Conservation (phyloP, 2,888 invertebrate species). For the Diaprepes abbreviatus region DNA sequence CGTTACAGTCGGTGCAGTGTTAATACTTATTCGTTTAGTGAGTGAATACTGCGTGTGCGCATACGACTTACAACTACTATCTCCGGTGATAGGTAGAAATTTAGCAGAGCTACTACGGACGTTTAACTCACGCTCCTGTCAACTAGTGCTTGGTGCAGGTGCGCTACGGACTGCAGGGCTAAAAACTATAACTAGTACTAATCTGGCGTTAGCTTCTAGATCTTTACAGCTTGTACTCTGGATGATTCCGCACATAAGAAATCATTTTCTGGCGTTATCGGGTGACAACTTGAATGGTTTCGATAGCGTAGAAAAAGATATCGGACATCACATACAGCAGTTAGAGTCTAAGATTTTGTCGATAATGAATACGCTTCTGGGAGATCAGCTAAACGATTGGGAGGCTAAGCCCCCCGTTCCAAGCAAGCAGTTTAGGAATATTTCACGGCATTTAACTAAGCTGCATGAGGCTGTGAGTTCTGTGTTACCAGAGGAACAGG, state of each 20-base stretch:
- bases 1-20: slow-evolving; percentile 84
- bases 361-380: slow-evolving; percentile 89
- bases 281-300: slow-evolving; percentile 72
- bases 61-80: slow-evolving; percentile 82
- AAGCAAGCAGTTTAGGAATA: slow-evolving; percentile 88
- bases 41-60: slow-evolving; percentile 92
- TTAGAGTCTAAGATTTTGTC: slow-evolving; percentile 91
- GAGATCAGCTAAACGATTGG: slow-evolving; percentile 87
- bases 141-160: slow-evolving; percentile 95
- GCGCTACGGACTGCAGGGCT: slow-evolving; percentile 95
- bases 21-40: slow-evolving; percentile 90
- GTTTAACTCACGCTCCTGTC: slow-evolving; percentile 91
- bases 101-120: slow-evolving; percentile 90
- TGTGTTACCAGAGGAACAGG: slow-evolving; percentile 79
- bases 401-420: slow-evolving; percentile 96
- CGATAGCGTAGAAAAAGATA: slow-evolving; percentile 82
- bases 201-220: slow-evolving; percentile 88
- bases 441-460: slow-evolving; percentile 90
- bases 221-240: slow-evolving; percentile 86
- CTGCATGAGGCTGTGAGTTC: slow-evolving; percentile 91
- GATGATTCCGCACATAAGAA: slow-evolving; percentile 80
- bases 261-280: slow-evolving; percentile 76
- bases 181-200: slow-evolving; percentile 94
- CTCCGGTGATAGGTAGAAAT: slow-evolving; percentile 85
- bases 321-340: slow-evolving; percentile 91